Conservation (phyloP, 2,888 invertebrate genomes). For the Helicoverpa assulta region DNA sequence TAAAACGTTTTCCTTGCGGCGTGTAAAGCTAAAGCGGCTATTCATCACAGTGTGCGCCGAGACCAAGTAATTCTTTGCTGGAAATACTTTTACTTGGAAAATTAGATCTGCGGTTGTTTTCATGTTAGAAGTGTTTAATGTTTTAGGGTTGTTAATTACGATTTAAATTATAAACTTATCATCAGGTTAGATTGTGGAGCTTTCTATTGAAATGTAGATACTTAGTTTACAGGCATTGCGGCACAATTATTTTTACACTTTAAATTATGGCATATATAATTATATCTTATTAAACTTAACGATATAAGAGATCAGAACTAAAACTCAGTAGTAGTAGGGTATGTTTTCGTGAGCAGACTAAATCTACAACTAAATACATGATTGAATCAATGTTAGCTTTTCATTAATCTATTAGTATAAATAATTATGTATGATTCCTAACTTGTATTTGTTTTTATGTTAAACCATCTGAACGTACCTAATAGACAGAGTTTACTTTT, state of each 20-base stretch:
- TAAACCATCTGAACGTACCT: too few species aligned
- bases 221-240: constrained; percentile 19
- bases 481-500: too few species aligned
- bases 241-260: constrained; percentile 32
- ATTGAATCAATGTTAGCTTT: too few species aligned
- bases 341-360: too few species aligned
- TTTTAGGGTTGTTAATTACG: constrained; percentile 22
- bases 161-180: constrained; percentile 39
- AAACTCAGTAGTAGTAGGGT: too few species aligned
- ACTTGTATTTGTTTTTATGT: too few species aligned
- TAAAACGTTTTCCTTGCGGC: constrained; percentile 69
- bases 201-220: constrained; percentile 32
- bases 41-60: constrained; percentile 49
- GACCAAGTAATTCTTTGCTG: constrained; percentile 39
- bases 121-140: constrained; percentile 27
- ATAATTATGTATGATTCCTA: too few species aligned
- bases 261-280: constrained; percentile 42
- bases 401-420: too few species aligned
- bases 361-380: too few species aligned
- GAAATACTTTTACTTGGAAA: constrained; percentile 59
- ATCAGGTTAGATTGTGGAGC: constrained; percentile 32
- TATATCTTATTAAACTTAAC: constrained; percentile 35
- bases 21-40: constrained; percentile 51
- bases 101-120: constrained; percentile 57
- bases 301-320: constrained; percentile 26